These are phyloP conservation scores for Pangasianodon hypophthalmus DNA, from an alignment of 2,113 vertebrate genomes.

Conservation along the genomic window DNA sequence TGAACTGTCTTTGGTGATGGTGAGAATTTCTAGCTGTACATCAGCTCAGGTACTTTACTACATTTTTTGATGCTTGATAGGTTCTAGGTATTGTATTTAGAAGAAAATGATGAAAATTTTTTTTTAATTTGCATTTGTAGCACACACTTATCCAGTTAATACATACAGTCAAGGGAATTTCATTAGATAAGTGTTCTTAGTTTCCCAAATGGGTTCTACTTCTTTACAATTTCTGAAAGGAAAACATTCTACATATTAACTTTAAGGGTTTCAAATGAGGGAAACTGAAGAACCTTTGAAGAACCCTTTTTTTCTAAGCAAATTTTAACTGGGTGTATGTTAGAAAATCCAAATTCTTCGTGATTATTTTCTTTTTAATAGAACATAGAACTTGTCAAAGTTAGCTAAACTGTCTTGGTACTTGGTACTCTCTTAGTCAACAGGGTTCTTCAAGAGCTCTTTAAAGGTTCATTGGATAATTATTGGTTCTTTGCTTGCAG, in stretches of 20 bases:
- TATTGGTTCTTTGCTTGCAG: background rate
- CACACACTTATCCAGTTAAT: background rate
- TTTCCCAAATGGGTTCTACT: background rate
- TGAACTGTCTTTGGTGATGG: background rate
- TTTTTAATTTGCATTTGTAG: background rate
- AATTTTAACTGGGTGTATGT: background rate
- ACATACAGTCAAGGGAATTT: background rate
- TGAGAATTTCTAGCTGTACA: background rate
- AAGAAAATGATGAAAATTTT: background rate
- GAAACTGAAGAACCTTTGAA: background rate
- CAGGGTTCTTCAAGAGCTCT: background rate
- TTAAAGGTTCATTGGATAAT: background rate
- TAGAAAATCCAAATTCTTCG: background rate
- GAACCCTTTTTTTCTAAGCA: background rate
- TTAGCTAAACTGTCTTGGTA: background rate
- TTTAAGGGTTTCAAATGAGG: background rate
- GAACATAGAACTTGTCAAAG: background rate
- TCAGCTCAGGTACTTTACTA: background rate
- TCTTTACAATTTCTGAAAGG: background rate
- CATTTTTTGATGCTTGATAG: background rate
- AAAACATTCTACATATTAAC: background rate
- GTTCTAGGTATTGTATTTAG: background rate
- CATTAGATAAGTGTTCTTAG: background rate
- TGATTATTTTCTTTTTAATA: background rate
- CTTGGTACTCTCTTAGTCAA: background rate